Base-by-base conservation (phyloP, 2,888 invertebrate genomes). In the Meloe dianella region DNA sequence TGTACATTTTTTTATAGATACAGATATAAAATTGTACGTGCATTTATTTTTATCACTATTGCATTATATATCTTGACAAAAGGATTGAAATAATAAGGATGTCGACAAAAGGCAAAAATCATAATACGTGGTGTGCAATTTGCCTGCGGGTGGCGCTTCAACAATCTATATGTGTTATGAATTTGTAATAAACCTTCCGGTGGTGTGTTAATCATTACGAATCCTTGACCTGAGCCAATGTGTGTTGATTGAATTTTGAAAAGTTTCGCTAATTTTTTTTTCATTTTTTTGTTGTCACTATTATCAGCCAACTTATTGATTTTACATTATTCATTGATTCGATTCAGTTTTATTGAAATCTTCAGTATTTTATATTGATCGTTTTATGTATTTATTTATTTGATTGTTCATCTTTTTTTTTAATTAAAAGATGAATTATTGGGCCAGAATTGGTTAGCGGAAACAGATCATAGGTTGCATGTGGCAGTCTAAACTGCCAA, bases 391-490 rank as follows among this genome's bases (percentile, higher is more conserved):
- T n/a, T 38, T 5, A 38, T 38, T 14, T 12, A 38, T 38, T 38
- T 32, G 47, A 20, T 38, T 38, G 38, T 14, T 38, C 14, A 14
- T 14, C 14, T 38, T 38, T 38, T 38, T 14, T 5, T 38, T 14
- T n/a, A 14, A 60, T 72, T 70, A 30, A 51, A 58, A 20, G 66
- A 77, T 77, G 76, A 78, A 68, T 75, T 76, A 77, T 76, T 4
- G 73, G 68, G 69, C 72, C 72, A 63, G 70, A 74, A 76, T 74
- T 72, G 73, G 75, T 68, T 51, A 24, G 51, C 8, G 24, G 51
- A 51, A 51, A 72, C 71, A 75, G 76, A 76, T 75, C 77, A 74
- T 71, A 77, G 78, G 78, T 76, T 77, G 74, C 72, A 71, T 73
- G 74, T 71, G 74, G 71, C 74, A 73, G 72, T 72, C 65, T 70